Evolutionary conservation across 2,888 invertebrate species (phyloP).

Genomic region (Poecilobothrus nobilitatus): DNA sequence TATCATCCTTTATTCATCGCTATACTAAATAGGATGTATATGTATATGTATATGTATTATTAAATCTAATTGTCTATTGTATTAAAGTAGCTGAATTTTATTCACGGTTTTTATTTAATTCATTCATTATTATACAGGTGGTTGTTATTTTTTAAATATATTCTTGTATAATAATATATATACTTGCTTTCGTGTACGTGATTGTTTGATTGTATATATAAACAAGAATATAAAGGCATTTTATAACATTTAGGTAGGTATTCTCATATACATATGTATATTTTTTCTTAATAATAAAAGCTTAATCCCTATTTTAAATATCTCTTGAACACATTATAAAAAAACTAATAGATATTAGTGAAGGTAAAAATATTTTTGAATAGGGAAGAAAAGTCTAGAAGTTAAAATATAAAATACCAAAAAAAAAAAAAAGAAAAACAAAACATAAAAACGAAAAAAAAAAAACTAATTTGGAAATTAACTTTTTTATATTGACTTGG

Average conservation of each 20-base stretch:
- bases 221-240: background rate
- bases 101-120: no score
- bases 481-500: background rate
- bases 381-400: no score
- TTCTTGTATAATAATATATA: background rate
- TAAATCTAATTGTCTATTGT: no score
- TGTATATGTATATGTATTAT: no score
- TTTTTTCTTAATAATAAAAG: background rate
- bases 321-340: background rate
- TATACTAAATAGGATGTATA: no score
- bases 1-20: no score
- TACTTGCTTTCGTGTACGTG: no score
- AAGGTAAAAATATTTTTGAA: no score
- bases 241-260: background rate
- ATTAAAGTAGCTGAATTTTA: no score
- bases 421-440: background rate
- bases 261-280: background rate
- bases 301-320: background rate
- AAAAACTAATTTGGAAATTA: conserved; percentile 4
- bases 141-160: background rate
- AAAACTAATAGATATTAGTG: no score
- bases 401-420: no score
- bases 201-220: no score
- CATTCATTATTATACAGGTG: background rate
- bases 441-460: background rate